Evolutionary conservation across 2,888 invertebrate species (phyloP).

Genomic region (Melanostoma mellinum): DNA sequence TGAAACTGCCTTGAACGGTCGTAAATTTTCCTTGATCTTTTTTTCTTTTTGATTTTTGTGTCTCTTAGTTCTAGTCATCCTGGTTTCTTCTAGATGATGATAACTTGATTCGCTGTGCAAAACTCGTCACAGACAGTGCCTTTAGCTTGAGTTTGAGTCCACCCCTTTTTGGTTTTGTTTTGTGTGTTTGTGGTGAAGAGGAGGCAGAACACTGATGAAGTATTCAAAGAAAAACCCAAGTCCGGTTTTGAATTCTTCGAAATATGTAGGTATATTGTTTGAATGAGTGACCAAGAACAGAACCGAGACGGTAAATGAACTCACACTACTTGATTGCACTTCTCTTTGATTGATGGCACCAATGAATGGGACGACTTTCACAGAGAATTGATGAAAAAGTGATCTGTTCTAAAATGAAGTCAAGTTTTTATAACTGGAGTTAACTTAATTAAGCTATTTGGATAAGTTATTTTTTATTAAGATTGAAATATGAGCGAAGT

Average conservation of each 20-base stretch:
- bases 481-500: conserved; percentile 33
- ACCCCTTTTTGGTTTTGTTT: conserved; percentile 43
- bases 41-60: conserved; percentile 3
- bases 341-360: conserved; percentile 33
- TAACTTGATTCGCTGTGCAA: conserved; percentile 44
- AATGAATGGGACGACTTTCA: too few species aligned
- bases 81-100: conserved; percentile 22
- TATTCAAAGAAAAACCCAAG: conserved; percentile 37
- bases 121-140: conserved; percentile 17
- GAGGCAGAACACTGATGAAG: not conserved
- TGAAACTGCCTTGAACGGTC: conserved; percentile 50
- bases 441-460: conserved; percentile 52
- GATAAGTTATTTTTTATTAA: conserved; percentile 49
- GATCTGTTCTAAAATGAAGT: not conserved
- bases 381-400: too few species aligned
- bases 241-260: conserved; percentile 50
- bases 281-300: conserved; percentile 3
- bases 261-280: not conserved
- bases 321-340: conserved; percentile 2
- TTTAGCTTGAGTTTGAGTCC: conserved; percentile 15
- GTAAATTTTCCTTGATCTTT: conserved; percentile 62
- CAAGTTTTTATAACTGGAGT: conserved; percentile 37
- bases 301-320: conserved; percentile 7
- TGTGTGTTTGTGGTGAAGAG: not conserved
- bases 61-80: conserved; percentile 38